Percentiles rank a stretch among this genome's conserved stretches.
These are phyloP conservation scores for Sesia apiformis DNA, from an alignment of 2,888 invertebrate genomes.

Conservation along the genomic window DNA sequence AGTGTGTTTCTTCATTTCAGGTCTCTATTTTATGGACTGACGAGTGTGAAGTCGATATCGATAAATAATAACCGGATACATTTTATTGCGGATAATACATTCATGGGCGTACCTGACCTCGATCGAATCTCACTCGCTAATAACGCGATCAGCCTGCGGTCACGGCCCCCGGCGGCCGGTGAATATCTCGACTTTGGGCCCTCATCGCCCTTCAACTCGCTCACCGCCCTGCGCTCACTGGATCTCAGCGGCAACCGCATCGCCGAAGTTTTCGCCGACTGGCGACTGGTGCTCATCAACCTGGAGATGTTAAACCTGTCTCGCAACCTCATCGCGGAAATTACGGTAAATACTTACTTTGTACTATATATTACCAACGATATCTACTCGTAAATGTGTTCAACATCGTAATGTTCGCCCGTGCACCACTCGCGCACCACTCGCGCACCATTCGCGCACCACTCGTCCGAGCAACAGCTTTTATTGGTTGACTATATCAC, in stretches of 20 bases:
- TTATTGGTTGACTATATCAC: too few relatives aligned
- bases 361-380: too few relatives aligned
- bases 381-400: too few relatives aligned
- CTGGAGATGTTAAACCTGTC: constrained; percentile 14
- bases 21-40: neutral
- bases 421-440: too few relatives aligned
- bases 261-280: constrained; percentile 11
- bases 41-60: neutral
- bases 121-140: neutral
- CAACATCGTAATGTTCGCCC: too few relatives aligned
- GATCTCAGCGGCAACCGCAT: constrained; percentile 19
- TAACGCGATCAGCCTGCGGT: neutral
- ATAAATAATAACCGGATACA: neutral
- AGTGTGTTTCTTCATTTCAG: neutral
- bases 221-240: constrained; percentile 9
- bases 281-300: constrained; percentile 6
- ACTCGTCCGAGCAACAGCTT: too few relatives aligned
- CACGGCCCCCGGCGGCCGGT: neutral
- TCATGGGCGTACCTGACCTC: neutral
- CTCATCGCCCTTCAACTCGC: constrained; percentile 13
- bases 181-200: neutral
- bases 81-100: neutral
- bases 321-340: constrained; percentile 14
- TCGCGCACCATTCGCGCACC: too few relatives aligned
- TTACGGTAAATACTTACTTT: neutral